Conservation (phyloP, 1,140 invertebrate species). For the Pseudomyrmex pallidus region DNA sequence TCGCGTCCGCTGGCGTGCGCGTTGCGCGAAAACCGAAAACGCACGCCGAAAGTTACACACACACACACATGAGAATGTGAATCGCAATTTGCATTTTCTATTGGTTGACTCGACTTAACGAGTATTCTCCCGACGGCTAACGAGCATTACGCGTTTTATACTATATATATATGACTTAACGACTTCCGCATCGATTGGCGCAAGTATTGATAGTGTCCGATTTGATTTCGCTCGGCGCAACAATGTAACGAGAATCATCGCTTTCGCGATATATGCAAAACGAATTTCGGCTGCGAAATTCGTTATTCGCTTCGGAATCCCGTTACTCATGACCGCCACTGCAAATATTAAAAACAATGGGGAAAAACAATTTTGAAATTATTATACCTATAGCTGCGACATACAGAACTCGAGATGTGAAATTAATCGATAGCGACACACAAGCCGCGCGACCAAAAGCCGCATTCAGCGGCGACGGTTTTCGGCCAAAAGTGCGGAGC, state of each 20-base stretch:
- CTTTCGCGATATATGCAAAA: neutral
- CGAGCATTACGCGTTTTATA: constrained; percentile 38
- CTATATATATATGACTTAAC: constrained; percentile 43
- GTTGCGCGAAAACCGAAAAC: neutral
- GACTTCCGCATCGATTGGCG: constrained; percentile 33
- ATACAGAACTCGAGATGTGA: neutral
- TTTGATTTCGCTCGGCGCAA: constrained; percentile 32
- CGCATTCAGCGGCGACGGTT: too few relatives aligned
- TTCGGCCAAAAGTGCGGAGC: too few relatives aligned
- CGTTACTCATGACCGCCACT: neutral
- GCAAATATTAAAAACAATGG: neutral
- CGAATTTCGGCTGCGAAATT: neutral
- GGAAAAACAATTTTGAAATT: too few relatives aligned
- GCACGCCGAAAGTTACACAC: constrained; percentile 29
- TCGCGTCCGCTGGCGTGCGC: neutral
- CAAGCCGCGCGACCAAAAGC: too few relatives aligned
- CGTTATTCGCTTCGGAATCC: neutral
- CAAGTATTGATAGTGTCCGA: constrained; percentile 51
- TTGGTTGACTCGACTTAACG: constrained; percentile 60
- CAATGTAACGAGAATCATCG: constrained; percentile 34
- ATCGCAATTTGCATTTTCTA: constrained; percentile 59
- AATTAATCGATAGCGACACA: neutral
- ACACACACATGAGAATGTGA: constrained; percentile 1
- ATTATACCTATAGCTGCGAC: too few relatives aligned
- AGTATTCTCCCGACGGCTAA: constrained; percentile 31